These are phyloP conservation scores for Leucosticte australis DNA, from an alignment of 2,113 vertebrate species.

Conservation along the genomic window DNA sequence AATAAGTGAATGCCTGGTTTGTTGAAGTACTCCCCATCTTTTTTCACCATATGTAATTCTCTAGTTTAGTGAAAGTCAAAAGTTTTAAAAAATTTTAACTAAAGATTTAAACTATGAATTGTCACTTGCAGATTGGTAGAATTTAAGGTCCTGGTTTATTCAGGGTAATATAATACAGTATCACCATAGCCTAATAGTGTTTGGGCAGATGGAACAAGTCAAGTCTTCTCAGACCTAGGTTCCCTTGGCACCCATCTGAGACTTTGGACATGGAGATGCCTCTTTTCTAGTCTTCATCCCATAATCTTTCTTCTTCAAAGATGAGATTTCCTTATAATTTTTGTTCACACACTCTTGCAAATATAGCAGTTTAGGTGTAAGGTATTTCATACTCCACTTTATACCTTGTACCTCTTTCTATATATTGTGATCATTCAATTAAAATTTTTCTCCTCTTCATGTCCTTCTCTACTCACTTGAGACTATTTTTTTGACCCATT, in stretches of 20 bases:
- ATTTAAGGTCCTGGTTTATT: neutral
- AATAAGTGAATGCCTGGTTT: neutral
- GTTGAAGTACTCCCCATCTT: neutral
- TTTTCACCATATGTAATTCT: neutral
- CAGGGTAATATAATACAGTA: neutral
- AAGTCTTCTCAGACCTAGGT: neutral
- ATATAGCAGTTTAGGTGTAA: neutral
- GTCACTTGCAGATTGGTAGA: neutral
- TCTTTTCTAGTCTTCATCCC: neutral
- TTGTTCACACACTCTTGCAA: neutral
- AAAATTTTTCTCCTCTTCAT: neutral
- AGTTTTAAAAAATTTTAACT: neutral
- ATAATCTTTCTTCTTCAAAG: neutral
- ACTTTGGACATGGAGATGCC: neutral
- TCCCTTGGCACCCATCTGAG: neutral
- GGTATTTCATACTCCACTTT: neutral
- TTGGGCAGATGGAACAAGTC: accelerated
- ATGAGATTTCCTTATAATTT: neutral
- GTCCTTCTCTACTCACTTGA: neutral
- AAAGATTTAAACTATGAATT: neutral
- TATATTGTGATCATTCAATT: neutral
- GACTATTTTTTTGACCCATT: neutral
- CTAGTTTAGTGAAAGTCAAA: neutral
- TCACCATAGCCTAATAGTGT: neutral
- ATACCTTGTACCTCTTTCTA: neutral